Evolutionary conservation across 2,888 invertebrate genomes (phyloP).

Genomic region (Megaustenia siamemsis): DNA sequence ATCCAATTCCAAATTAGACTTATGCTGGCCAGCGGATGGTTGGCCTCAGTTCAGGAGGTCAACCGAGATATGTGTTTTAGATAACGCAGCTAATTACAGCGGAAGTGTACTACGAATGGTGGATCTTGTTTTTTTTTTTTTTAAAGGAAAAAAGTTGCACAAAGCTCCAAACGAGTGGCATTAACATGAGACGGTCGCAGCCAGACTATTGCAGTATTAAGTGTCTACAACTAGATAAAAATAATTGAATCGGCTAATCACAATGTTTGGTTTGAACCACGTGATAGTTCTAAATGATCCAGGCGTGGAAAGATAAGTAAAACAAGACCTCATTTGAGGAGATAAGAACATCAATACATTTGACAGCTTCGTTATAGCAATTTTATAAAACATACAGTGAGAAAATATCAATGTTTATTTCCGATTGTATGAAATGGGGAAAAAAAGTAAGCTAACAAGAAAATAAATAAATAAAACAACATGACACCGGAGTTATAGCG

Average conservation of each 20-base stretch:
- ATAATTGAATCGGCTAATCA: background rate
- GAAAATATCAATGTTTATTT: too few species aligned
- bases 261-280: background rate
- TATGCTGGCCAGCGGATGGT: background rate
- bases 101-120: background rate
- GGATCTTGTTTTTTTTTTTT: background rate
- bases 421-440: too few species aligned
- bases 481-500: too few species aligned
- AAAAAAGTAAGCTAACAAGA: too few species aligned
- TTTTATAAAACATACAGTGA: too few species aligned
- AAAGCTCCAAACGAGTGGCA: background rate
- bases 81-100: background rate
- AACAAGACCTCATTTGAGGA: background rate
- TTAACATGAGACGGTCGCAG: background rate
- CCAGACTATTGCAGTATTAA: background rate
- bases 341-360: slow-evolving; percentile 35
- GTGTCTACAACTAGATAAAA: background rate
- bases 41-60: background rate
- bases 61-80: background rate
- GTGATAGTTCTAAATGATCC: slow-evolving; percentile 1
- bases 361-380: background rate
- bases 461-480: too few species aligned
- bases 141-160: background rate
- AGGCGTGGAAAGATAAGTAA: background rate
- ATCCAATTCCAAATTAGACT: too few species aligned